Evolutionary conservation across 2,888 invertebrate genomes (phyloP), one percentile per base, ranked within the genome.

Genomic region (Eristalinus aeneus): DNA sequence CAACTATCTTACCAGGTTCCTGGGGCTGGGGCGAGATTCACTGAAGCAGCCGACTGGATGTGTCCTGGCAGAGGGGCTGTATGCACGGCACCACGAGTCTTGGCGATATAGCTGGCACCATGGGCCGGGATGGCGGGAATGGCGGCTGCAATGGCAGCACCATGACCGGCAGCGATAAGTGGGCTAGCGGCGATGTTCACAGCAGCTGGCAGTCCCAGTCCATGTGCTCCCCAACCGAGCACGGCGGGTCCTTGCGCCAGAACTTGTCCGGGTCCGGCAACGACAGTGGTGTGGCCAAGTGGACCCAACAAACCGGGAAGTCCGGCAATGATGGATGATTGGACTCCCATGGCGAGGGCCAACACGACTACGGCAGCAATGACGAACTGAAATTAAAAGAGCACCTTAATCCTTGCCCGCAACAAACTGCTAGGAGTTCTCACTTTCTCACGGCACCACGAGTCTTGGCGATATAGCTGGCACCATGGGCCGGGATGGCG

Each of bases 51-150:
- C 0, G 92, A 92, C 81, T 90, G 90, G 80, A 91, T 89, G 88
- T 92, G 92, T 78, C 92, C 92, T 71, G 92, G 90, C 63, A 92
- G 89, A 68, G 92, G 92, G 65, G 92, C 92, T 58, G 91, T 90
- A 79, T 92, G 92, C 54, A 92, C 90, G 80, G 92, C 92, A 81
- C 92, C 92, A 88, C 92, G 92, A 64, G 92, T 93, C 69, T 93
- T 93, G 68, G 93, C 93, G 16, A 90, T 89, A 65, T 90, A 90
- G 82, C 87, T 88, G 36, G 88, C 89, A 46, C 83, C 82, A 72
- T 88, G 87, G 58, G 56, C 71, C 63, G 88, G 85, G 31, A 86
- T 81, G 23, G 54, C 71, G 61, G 88, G 85, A 22, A 86, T 82
- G 23, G 85, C 87, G 54, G 80, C 79, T n/a, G 68, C 73, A 20